Evolutionary conservation across 2,113 vertebrate genomes (phyloP), one percentile per base, ranked within the genome.

Genomic region (Charadrius vociferus): DNA sequence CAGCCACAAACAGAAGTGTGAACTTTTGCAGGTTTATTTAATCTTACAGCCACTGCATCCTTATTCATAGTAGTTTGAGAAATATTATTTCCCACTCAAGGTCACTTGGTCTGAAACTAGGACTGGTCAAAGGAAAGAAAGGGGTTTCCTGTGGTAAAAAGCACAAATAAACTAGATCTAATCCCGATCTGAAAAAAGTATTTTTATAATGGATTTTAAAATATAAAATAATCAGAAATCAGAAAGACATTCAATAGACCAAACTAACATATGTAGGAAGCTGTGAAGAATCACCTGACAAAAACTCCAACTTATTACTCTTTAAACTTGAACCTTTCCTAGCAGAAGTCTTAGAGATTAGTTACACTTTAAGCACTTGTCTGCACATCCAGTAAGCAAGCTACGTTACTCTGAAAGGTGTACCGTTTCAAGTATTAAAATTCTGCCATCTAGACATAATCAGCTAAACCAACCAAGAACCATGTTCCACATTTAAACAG

Each of bases 381-480:
- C 55, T 89, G 70, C 36, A 86, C 1, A 2, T 80, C 58, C 93
- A 92, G 53, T 13, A 93, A 93, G 36, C 34, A 50, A 83, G 9
- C 30, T 65, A 62, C 67, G 95, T 85, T 52, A 81, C 24, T 73
- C 43, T 62, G 63, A 95, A 95, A 94, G 37, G 78, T 80, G 26
- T 39, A 86, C 74, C 19, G 89, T 93, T 96, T 70, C n/a, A 87
- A 90, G 39, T 59, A 96, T 61, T 93, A 95, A 88, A 97, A 97
- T 81, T 74, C 56, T 94, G 58, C 83, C 87, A 96, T 83, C 43
- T 92, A 88, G 88, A 94, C 36, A 65, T 74, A 97, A 97, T 72
- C 91, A 93, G 89, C 36, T 95, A 93, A 97, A 92, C 71, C 59
- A 97, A 96, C 43, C 91, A 87, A 94, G 59, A 96, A 96, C 78